These are phyloP conservation scores for Dioctria rufipes DNA, from an alignment of 2,888 invertebrate genomes.

Conservation along the genomic window DNA sequence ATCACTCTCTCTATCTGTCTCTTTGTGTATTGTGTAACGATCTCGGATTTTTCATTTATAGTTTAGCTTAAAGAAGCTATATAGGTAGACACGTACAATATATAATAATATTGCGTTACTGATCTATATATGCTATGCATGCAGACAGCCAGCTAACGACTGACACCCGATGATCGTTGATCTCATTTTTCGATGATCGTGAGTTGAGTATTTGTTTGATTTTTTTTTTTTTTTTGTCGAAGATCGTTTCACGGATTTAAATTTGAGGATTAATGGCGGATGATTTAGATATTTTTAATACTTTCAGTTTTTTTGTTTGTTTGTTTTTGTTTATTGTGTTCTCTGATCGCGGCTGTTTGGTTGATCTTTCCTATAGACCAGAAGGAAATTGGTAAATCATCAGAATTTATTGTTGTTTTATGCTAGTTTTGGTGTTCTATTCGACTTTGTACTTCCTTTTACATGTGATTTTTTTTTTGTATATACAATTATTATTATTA, in stretches of 20 bases:
- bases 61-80: background rate
- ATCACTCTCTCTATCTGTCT: conserved; percentile 1
- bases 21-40: background rate
- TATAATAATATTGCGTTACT: background rate
- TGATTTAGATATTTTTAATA: conserved; percentile 35
- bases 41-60: background rate
- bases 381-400: conserved; percentile 39
- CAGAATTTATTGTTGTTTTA: conserved; percentile 8
- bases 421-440: background rate
- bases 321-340: conserved; percentile 7
- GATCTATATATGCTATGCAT: background rate
- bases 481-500: background rate
- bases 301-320: background rate
- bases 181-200: conserved; percentile 43
- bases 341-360: background rate
- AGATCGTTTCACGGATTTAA: conserved; percentile 43
- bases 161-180: conserved; percentile 8
- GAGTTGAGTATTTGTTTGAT: conserved; percentile 19
- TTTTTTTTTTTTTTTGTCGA: conserved; percentile 19
- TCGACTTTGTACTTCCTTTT: conserved; percentile 29
- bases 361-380: background rate
- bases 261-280: conserved; percentile 52
- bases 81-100: background rate
- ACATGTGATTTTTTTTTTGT: conserved; percentile 15
- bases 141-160: background rate